These are phyloP conservation scores for Antechinus flavipes DNA, from an alignment of 2,113 vertebrate species.

Conservation along the genomic window DNA sequence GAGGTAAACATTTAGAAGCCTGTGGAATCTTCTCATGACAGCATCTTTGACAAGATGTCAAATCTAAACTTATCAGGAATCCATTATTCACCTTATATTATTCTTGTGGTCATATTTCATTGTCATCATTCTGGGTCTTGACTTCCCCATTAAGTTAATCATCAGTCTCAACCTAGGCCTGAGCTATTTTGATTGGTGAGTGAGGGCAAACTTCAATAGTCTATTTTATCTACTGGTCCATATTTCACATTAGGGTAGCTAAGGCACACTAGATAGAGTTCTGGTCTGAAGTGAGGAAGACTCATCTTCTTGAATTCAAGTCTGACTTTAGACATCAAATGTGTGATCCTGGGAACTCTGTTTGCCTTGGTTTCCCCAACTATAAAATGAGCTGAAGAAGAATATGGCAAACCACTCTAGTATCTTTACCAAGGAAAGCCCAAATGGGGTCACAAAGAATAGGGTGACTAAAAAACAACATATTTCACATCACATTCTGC, in stretches of 20 bases:
- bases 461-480: not conserved
- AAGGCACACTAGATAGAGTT: not conserved
- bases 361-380: not conserved
- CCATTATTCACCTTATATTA: not conserved
- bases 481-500: not conserved
- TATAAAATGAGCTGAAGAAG: not conserved
- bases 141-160: not conserved
- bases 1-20: not conserved
- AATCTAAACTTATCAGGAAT: not conserved
- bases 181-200: not conserved
- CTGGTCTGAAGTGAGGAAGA: not conserved
- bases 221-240: not conserved
- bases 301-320: not conserved
- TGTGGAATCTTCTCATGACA: not conserved
- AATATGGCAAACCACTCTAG: not conserved
- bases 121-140: not conserved
- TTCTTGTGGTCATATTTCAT: not conserved
- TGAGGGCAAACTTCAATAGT: not conserved
- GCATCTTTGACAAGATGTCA: constrained; percentile 13
- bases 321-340: not conserved
- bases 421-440: not conserved
- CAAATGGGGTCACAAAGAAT: not conserved
- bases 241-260: not conserved
- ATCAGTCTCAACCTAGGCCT: not conserved
- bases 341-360: not conserved